Conservation (phyloP, 2,888 invertebrate species). For the Trilocha varians region DNA sequence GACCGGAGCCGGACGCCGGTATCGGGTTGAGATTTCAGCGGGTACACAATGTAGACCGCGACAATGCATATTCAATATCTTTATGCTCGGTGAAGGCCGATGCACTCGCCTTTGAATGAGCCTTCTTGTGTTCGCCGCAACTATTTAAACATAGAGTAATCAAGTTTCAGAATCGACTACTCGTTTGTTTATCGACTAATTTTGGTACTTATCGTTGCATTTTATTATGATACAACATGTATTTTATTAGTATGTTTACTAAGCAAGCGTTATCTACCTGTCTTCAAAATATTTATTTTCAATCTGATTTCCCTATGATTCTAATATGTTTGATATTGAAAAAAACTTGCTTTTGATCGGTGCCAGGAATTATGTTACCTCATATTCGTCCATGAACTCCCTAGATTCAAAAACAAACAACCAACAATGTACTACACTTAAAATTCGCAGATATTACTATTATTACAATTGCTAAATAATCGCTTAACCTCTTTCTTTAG, state of each 20-base stretch:
- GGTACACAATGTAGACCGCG: conserved; percentile 41
- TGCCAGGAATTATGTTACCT: too few relatives aligned
- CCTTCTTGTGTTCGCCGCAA: conserved; percentile 41
- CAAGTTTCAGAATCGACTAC: conserved; percentile 8
- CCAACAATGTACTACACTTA: neutral
- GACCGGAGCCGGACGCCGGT: conserved; percentile 45
- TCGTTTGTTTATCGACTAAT: neutral
- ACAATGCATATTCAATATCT: conserved; percentile 67
- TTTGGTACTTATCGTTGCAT: too few relatives aligned
- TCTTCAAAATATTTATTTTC: too few relatives aligned
- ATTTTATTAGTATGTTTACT: too few relatives aligned
- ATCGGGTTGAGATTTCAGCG: conserved; percentile 44
- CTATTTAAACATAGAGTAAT: conserved; percentile 18
- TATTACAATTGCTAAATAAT: too few relatives aligned
- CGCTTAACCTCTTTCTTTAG: neutral
- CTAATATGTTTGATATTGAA: too few relatives aligned
- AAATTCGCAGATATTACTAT: neutral
- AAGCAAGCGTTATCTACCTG: too few relatives aligned
- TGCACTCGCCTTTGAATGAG: conserved; percentile 53
- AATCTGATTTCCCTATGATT: too few relatives aligned
- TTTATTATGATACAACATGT: too few relatives aligned
- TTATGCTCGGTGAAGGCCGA: conserved; percentile 57
- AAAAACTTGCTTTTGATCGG: too few relatives aligned
- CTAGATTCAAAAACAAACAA: too few relatives aligned
- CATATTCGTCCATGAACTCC: too few relatives aligned